Evolutionary conservation across 2,888 invertebrate species (phyloP).

Genomic region (Heteromurus nitidus): DNA sequence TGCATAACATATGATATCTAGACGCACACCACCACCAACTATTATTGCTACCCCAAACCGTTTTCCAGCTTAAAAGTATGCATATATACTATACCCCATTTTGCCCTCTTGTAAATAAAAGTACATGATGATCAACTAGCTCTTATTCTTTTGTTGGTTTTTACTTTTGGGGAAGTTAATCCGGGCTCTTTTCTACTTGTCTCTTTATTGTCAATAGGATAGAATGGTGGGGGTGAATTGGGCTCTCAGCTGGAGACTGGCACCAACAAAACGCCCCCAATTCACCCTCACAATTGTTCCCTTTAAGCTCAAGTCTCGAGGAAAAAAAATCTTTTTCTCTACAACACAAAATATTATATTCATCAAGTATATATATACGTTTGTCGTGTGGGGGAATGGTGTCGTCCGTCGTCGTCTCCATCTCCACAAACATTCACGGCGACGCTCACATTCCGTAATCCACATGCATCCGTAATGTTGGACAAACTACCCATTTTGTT

Average conservation of each 20-base stretch:
- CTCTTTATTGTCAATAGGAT: conserved; percentile 37
- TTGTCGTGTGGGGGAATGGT: not conserved
- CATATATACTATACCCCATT: too few species aligned
- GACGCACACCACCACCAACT: conserved; percentile 15
- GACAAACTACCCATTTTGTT: too few species aligned
- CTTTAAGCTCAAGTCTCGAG: conserved; percentile 26
- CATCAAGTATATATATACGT: not conserved
- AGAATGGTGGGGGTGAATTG: conserved; percentile 67
- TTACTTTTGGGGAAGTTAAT: conserved; percentile 70
- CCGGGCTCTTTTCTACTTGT: conserved; percentile 51
- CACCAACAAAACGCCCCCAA: conserved; percentile 74
- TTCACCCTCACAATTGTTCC: conserved; percentile 42
- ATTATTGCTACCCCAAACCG: too few species aligned
- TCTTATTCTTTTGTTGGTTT: conserved; percentile 18
- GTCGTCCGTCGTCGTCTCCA: too few species aligned
- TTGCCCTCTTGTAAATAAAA: too few species aligned
- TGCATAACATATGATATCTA: conserved; percentile 31
- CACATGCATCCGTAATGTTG: too few species aligned
- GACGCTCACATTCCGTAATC: too few species aligned
- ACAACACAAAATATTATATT: conserved; percentile 41
- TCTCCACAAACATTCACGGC: too few species aligned
- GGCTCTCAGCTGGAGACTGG: conserved; percentile 73
- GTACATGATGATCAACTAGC: not conserved
- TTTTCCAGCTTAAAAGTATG: too few species aligned
- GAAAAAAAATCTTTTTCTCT: too few species aligned